Base-by-base conservation (phyloP, 2,888 invertebrate species). In the Zele albiditarsus region DNA sequence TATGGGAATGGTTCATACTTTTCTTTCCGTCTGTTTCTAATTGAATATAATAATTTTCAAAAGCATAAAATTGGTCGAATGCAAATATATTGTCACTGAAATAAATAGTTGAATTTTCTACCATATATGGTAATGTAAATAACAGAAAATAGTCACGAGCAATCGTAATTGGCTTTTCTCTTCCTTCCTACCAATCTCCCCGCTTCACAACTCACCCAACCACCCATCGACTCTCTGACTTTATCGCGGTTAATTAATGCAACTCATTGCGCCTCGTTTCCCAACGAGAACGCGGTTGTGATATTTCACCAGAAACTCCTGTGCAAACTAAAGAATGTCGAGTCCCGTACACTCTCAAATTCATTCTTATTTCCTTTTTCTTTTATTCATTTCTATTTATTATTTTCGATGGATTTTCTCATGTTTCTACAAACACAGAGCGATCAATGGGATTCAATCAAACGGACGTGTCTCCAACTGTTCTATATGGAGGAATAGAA, bases 231-330 rank as follows among this genome's bases (percentile, higher is more conserved):
- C 46, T 46, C 42, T 66, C 27, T 27, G 25, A 20, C 38, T 38
- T 70, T 38, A 70, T 70, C 70, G 38, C n/a, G 16, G 31, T 20
- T 60, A 60, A 70, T 70, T 70, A 70, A 60, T 60, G 58, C 70
- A 27, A 57, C 53, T 68, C 31, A 68, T 60, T 42, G 70, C 70
- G 42, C 42, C 31, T 38, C 27, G 60, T 71, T 60, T 71, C 60
- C 16, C 58, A 27, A 38, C 38, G 10, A 28, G 20, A 33, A 42
- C 60, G 38, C 20, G 20, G 53, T 23, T 8, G 28, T 62, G 6
- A 31, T 53, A 23, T 62, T 28, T 31, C 28, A 62, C 62, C 16
- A 62, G 23, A 53, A 2, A 53, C 20, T 53, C n/a, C 3, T 20
- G 20, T 23, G 53, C 8, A 53, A 6, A 23, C 8, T 53, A 16